Base-by-base conservation (phyloP, 2,113 vertebrate genomes). In the Cettia cetti region DNA sequence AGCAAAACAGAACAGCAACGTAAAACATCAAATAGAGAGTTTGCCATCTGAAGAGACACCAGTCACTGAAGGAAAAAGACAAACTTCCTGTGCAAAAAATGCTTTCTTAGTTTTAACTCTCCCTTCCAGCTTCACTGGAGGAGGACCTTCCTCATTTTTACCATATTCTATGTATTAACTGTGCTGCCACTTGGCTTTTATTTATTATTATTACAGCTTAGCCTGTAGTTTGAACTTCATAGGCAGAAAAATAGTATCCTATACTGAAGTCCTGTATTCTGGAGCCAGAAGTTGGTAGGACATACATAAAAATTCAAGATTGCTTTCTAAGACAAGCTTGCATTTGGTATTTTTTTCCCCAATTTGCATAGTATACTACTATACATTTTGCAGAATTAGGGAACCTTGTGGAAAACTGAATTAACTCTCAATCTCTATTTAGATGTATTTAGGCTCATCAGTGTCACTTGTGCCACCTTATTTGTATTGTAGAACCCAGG, bases 121-220 rank as follows among this genome's bases (percentile, higher is more conserved):
- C 1, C 3, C 3, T 26, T 5, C 8, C 52, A 68, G 19, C 33
- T 84, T 74, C 44, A 53, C 0, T 31, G 20, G 33, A 75, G 4
- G 16, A 84, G 9, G 30, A 89, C 18, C 15, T 77, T 77, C 37
- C 17, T 71, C 11, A 5, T 59, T 87, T 70, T 49, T 39, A 74
- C 37, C 24, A 2, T 8, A 5, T 72, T 52, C 12, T 49, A 44
- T 1, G 0, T 20, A 44, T 3, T 26, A 76, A 60, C 22, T 1
- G 4, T 28, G n/a, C n/a, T 63, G 23, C 68, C 50, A 45, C 12
- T 83, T 90, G 54, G 42, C 35, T 74, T 47, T 61, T 26, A 54
- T 28, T 64, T 61, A 26, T 49, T 49, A 80, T 49, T 85, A 4
- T 30, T 54, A 61, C 14, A 71, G 39, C 30, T 72, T 33, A 64